A percentile compares a stretch with the other conserved stretches of the same genome.
phyloP scores from a whole-genome alignment of 2,797 vertebrate species.

The Intellagama lesueurii region DNA sequence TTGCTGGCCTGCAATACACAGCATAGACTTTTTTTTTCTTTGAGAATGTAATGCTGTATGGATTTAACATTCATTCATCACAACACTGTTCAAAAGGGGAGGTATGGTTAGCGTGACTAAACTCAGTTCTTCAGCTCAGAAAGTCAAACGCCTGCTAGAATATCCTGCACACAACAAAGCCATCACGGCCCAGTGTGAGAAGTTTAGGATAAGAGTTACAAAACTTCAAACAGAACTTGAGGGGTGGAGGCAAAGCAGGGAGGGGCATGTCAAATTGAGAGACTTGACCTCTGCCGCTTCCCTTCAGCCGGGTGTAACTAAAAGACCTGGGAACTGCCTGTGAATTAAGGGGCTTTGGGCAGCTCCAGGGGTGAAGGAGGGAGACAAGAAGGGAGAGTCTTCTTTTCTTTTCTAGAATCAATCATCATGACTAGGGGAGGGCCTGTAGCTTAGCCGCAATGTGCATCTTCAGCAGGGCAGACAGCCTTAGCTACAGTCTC shows the following conservation, averaged over 20 bases:
- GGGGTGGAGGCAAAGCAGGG: not conserved
- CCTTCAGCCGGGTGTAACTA: slow-evolving; percentile 5
- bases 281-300: not conserved
- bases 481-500: not conserved
- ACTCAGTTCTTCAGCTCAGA: not conserved
- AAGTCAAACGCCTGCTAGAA: not conserved
- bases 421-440: not conserved
- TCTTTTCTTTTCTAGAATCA: not conserved
- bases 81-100: not conserved
- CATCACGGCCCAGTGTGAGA: not conserved
- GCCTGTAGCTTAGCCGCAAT: not conserved
- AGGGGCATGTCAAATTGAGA: not conserved
- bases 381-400: not conserved
- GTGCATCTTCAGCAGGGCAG: not conserved
- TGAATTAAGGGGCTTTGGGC: slow-evolving; percentile 26
- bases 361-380: not conserved
- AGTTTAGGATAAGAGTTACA: not conserved
- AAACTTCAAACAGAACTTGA: not conserved
- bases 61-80: not conserved
- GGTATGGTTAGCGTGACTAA: not conserved
- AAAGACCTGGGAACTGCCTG: slow-evolving; percentile 31
- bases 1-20: too few species aligned
- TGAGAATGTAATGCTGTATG: too few species aligned
- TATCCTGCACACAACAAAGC: slow-evolving; percentile 19
- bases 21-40: not conserved